Evolutionary conservation across 2,888 invertebrate species (phyloP), one percentile per base, ranked within the genome.

Genomic region (Polyommatus iphigenia): DNA sequence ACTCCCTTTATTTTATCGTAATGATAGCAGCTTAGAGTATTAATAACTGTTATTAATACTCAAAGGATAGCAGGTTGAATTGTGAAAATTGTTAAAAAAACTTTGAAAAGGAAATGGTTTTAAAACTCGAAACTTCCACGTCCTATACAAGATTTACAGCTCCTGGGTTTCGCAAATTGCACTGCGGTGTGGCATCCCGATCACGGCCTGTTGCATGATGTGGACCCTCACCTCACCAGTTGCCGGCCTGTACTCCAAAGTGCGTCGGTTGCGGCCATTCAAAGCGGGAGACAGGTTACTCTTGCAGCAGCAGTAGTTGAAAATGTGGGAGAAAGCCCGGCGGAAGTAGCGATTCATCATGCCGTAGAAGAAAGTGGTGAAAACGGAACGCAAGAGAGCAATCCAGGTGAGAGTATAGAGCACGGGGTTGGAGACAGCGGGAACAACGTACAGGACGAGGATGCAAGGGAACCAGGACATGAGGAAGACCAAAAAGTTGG

Each of bases 271-370:
- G 71, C 96, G 94, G 79, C 95, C 89, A 7, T 95, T 95, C 82
- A 96, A 96, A 2, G 96, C 95, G 36, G 96, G 96, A 6, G 96
- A 96, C 0, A 90, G 41, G 3, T 83, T 82, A 10, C 96, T 97
- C 87, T 97, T 97, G 90, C 97, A 97, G 86, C 96, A 97, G 85
- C 97, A 97, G 84, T 97, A 97, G 85, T 96, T 96, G 85, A 97
- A 97, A 10, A 97, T 90, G 84, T 96, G 96, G 18, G 96, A 92
- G 86, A 96, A 97, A 7, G 97, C 96, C 79, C 95, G 95, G 59
- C 97, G 94, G 85, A 97, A 97, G 85, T 96, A 95, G 10, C 94
- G 91, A 85, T 97, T 96, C n/a, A 95, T 89, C 5, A 95, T 88
- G 83, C 96, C 95, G 85, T 90, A 92, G 0, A 97, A 85, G 32